These are phyloP conservation scores for Crepidodera aurea DNA, from an alignment of 2,888 invertebrate species.

Conservation along the genomic window DNA sequence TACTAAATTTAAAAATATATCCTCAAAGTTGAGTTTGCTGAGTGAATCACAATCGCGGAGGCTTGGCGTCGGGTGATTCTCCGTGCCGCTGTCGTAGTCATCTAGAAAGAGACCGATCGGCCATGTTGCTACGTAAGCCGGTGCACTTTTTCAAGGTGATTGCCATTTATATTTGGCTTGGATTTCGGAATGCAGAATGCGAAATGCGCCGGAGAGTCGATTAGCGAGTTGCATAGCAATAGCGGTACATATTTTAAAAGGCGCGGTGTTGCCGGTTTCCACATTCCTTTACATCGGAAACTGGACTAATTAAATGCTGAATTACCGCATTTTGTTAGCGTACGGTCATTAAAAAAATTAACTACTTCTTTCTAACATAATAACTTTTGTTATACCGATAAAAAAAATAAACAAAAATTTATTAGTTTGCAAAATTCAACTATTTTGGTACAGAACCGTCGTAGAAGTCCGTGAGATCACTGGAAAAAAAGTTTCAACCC, in stretches of 20 bases:
- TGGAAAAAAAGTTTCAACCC: too few species aligned
- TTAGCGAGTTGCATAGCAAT: constrained; percentile 24
- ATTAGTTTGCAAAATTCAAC: too few species aligned
- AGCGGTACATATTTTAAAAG: constrained; percentile 15
- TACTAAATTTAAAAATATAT: constrained; percentile 1
- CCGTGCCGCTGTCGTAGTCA: constrained; percentile 10
- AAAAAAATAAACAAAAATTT: too few species aligned
- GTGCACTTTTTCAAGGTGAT: constrained; percentile 43
- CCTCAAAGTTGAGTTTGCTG: background rate
- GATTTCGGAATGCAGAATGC: constrained; percentile 18
- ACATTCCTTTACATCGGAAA: background rate
- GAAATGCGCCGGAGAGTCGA: constrained; percentile 16
- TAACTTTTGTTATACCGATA: too few species aligned
- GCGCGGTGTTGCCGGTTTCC: constrained; percentile 12
- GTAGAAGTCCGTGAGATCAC: too few species aligned
- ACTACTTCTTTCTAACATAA: too few species aligned
- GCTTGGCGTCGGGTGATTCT: constrained; percentile 16
- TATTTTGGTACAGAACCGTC: too few species aligned
- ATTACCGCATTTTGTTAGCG: background rate
- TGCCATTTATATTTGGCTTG: constrained; percentile 42
- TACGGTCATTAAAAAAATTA: background rate
- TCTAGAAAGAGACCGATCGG: background rate
- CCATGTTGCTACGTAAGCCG: constrained; percentile 23
- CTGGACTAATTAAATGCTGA: background rate
- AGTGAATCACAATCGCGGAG: constrained; percentile 19